These are phyloP conservation scores for Helogale parvula DNA, from an alignment of 2,113 vertebrate genomes.

Conservation along the genomic window DNA sequence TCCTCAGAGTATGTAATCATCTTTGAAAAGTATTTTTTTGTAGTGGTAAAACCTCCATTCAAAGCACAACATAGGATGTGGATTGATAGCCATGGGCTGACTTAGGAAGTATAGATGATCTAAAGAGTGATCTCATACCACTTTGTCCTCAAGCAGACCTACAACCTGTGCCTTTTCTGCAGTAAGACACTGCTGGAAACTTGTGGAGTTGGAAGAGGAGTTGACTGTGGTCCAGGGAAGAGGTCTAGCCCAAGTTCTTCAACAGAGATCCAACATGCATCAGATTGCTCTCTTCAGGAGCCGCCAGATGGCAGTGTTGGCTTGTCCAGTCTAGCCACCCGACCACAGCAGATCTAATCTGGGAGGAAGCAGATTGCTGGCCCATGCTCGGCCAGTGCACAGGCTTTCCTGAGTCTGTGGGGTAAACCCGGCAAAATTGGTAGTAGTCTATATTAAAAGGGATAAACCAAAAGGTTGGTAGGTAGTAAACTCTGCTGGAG, in stretches of 20 bases:
- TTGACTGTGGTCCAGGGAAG: not conserved
- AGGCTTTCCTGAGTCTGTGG: no score
- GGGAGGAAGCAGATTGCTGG: not conserved
- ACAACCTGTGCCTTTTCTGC: not conserved
- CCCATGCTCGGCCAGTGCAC: no score
- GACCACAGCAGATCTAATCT: rapidly evolving
- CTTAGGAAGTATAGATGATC: not conserved
- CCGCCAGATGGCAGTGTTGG: slow-evolving; percentile 65
- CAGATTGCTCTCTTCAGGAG: not conserved
- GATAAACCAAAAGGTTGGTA: rapidly evolving
- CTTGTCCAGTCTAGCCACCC: not conserved
- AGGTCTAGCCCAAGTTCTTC: not conserved
- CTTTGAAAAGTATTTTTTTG: not conserved
- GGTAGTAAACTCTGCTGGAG: not conserved
- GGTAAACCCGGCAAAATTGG: not conserved
- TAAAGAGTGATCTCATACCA: not conserved
- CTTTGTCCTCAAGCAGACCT: not conserved
- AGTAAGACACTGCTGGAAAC: not conserved
- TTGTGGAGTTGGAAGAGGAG: not conserved
- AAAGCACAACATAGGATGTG: not conserved
- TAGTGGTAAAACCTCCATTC: not conserved
- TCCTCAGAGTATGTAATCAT: not conserved
- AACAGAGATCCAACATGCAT: rapidly evolving
- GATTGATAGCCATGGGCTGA: not conserved
- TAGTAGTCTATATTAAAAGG: rapidly evolving